phyloP scores from a whole-genome alignment of 2,888 invertebrate species.

The Aradus depressus region DNA sequence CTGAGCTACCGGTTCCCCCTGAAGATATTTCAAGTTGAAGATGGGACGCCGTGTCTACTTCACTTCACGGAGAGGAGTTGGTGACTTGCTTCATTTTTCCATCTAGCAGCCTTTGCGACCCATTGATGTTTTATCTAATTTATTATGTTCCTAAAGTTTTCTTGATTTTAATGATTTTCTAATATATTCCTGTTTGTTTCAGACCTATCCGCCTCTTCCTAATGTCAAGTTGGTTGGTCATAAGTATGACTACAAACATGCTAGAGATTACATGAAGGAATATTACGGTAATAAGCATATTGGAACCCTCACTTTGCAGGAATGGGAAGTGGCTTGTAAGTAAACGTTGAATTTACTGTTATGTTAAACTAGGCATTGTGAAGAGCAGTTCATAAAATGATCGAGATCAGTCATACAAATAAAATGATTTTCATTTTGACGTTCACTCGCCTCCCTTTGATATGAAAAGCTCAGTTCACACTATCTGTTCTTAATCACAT shows the following conservation, averaged over 20 bases:
- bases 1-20: no score
- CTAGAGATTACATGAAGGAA: slow-evolving; percentile 45
- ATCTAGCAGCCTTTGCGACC: neutral
- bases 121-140: neutral
- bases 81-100: neutral
- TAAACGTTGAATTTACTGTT: no score
- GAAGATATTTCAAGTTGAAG: no score
- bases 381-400: no score
- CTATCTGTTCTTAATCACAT: no score
- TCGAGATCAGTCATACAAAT: no score
- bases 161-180: slow-evolving; percentile 2
- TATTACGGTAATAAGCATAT: slow-evolving; percentile 40
- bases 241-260: slow-evolving; percentile 59
- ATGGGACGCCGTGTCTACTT: no score
- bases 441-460: no score
- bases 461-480: no score
- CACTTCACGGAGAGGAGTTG: no score
- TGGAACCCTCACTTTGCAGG: slow-evolving; percentile 76
- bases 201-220: slow-evolving; percentile 57
- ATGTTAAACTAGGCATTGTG: no score
- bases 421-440: no score
- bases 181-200: slow-evolving; percentile 25
- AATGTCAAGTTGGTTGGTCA: slow-evolving; percentile 44
- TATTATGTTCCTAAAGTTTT: neutral
- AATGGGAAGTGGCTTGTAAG: slow-evolving; percentile 91